phyloP scores from a whole-genome alignment of 2,797 vertebrate species.

The Hafferia zeledoni region DNA sequence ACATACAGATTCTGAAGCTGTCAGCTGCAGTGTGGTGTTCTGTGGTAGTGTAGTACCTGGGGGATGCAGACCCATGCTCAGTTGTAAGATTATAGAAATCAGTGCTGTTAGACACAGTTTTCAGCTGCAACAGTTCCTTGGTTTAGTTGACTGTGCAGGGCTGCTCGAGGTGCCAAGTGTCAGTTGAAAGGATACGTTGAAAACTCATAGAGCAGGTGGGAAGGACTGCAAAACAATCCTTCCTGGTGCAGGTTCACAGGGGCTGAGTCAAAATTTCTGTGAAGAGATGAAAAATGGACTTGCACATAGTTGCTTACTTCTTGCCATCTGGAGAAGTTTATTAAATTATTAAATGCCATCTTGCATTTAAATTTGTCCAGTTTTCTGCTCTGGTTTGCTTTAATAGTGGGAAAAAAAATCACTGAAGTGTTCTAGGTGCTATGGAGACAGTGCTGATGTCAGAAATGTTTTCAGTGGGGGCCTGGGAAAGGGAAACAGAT shows the following conservation, averaged over 20 bases:
- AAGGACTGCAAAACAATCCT: neutral
- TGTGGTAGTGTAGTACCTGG: neutral
- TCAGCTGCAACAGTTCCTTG: neutral
- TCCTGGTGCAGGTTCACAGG: neutral
- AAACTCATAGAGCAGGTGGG: neutral
- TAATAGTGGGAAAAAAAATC: conserved; percentile 22
- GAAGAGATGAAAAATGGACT: neutral
- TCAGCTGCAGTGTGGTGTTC: neutral
- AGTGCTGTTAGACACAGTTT: neutral
- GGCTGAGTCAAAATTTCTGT: neutral
- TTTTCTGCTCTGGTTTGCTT: conserved; percentile 54
- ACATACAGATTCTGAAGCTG: neutral
- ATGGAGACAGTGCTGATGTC: conserved; percentile 21
- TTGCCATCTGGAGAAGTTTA: conserved; percentile 10
- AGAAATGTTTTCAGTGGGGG: conserved; percentile 26
- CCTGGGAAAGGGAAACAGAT: conserved; percentile 19
- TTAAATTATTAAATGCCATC: conserved; percentile 62
- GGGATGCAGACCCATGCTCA: neutral
- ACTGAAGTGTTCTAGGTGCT: conserved; percentile 44
- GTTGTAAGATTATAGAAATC: neutral
- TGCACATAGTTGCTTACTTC: neutral
- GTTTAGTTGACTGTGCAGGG: neutral
- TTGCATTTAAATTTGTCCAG: conserved; percentile 45
- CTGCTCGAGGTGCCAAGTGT: neutral
- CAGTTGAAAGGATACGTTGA: neutral